Evolutionary conservation across 2,113 vertebrate species (phyloP).

Genomic region (Phalacrocorax brasilianus): DNA sequence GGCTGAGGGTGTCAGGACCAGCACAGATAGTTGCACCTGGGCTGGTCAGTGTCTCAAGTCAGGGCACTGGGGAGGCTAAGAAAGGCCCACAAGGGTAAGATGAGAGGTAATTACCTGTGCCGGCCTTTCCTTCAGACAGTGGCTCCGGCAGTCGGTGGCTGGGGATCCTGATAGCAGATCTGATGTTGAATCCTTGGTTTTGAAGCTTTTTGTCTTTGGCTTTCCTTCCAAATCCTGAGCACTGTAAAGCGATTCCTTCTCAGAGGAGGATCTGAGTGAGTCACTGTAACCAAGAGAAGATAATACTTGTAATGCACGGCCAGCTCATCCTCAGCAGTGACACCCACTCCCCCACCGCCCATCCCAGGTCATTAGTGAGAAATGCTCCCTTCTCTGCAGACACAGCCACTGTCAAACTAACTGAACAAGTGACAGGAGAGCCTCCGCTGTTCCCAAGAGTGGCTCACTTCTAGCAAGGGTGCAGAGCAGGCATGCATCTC

Average conservation of each 20-base stretch:
- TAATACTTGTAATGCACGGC: not conserved
- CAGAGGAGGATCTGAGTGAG: conserved; percentile 54
- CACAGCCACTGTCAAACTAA: not conserved
- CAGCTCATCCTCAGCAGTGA: conserved; percentile 45
- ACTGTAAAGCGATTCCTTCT: conserved; percentile 30
- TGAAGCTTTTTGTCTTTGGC: conserved; percentile 13
- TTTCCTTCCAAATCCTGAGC: not conserved
- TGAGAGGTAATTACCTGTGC: conserved; percentile 35
- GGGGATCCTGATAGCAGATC: not conserved
- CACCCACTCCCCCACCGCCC: conserved; percentile 14
- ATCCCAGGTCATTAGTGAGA: not conserved
- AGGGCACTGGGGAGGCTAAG: not conserved
- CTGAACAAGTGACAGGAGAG: not conserved
- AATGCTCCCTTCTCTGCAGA: not conserved
- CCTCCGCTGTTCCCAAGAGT: not conserved
- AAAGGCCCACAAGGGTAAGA: not conserved
- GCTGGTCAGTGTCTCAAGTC: accelerated
- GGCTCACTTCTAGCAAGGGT: not conserved
- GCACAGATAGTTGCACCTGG: not conserved
- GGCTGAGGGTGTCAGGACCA: not conserved
- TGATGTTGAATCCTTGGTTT: not conserved
- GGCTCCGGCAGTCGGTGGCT: not conserved
- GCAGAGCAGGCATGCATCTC: not conserved
- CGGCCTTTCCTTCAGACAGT: not conserved
- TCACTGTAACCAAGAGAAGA: conserved; percentile 58